Base-by-base conservation (phyloP, 2,888 invertebrate genomes). In the Apodemia zela region DNA sequence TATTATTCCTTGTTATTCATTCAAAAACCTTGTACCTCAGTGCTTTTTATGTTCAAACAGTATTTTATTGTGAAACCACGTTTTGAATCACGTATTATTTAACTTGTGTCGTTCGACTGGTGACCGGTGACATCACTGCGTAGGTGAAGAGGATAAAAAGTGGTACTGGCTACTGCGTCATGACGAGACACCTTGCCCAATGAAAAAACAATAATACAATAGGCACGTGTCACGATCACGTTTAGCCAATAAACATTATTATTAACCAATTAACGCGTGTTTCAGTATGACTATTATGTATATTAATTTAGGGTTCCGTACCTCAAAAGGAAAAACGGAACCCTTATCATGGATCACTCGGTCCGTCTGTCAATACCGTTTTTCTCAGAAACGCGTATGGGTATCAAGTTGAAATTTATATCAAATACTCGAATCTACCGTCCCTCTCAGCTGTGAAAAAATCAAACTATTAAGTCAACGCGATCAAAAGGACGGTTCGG, bases 61-160 rank as follows among this genome's bases (percentile, higher is more conserved):
- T 51, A 25, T 11, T 51, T 21, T 21, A 51, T 25, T 51, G 25
- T 25, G 51, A 51, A 21, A 51, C 25, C 51, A 51, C 51, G 51
- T 10, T 25, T 21, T 51, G 51, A 51, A 51, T 51, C 51, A 51
- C 51, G 51, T 51, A 51, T 51, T 51, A 51, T 51, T 21, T 18
- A 51, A 21, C 51, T 11, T 51, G 51, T 51, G 51, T 51, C 51
- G 51, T 25, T 51, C 18, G 10, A 21, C 42, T 51, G 51, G 51
- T 13, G 51, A 51, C 51, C 13, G 51, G 11, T 71, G 70, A 71
- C 70, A 70, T 71, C 70, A 71, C 54, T 65, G 65, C 66, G 69
- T 64, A 65, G 67, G 66, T 67, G 69, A 67, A 66, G 67, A 54
- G 49, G 49, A 54, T 38, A 54, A 58, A 42, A 62, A 64, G 38